These are phyloP conservation scores for Okamejei kenojei DNA, from an alignment of 2,797 vertebrate genomes.

Conservation along the genomic window DNA sequence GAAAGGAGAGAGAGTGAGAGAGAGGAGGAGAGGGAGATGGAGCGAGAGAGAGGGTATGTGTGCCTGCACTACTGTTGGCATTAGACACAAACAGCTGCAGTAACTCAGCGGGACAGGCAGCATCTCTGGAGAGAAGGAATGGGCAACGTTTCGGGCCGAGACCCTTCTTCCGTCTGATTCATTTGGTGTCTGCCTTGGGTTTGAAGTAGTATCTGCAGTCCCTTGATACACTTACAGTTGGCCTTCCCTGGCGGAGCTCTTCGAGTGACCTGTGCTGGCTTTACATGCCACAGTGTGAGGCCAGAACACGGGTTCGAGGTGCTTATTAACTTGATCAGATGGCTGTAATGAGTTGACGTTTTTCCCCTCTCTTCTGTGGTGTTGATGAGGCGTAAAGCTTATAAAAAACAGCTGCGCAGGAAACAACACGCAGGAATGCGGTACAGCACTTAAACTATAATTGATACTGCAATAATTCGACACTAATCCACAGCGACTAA, in stretches of 20 bases:
- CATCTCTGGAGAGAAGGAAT: no score
- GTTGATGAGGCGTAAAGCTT: slow-evolving; percentile 21
- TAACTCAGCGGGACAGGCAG: no score
- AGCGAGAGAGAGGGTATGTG: neutral
- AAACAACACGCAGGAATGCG: slow-evolving; percentile 23
- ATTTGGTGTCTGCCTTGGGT: no score
- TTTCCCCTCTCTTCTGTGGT: neutral
- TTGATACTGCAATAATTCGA: slow-evolving; percentile 26
- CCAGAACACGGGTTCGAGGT: neutral
- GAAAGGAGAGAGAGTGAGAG: no score
- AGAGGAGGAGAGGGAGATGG: no score
- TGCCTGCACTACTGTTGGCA: neutral
- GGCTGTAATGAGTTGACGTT: slow-evolving; percentile 17
- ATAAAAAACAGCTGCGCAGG: slow-evolving; percentile 31
- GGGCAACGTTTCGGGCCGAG: no score
- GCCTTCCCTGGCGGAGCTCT: neutral
- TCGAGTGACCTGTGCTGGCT: neutral
- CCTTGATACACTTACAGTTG: neutral
- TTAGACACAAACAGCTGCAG: no score
- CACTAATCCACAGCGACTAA: slow-evolving; percentile 19
- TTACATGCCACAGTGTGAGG: neutral
- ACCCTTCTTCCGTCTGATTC: no score
- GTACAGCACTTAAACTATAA: slow-evolving; percentile 18
- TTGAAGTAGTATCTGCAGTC: no score
- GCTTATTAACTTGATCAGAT: slow-evolving; percentile 10